phyloP scores from a whole-genome alignment of 2,888 invertebrate genomes.

The Cataglyphis livida region DNA sequence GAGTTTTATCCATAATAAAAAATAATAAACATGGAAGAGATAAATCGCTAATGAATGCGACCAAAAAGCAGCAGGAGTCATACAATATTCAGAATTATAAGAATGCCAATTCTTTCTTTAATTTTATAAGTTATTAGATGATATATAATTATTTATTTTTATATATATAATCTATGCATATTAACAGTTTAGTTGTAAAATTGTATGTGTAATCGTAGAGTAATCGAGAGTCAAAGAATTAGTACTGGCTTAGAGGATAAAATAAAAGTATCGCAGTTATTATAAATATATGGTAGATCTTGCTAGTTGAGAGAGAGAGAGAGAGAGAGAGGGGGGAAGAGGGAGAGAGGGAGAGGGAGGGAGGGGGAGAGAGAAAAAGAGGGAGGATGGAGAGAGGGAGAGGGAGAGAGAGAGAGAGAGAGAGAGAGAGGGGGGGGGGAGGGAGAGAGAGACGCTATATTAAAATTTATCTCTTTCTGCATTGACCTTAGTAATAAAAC shows the following conservation, averaged over 20 bases:
- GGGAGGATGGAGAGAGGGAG: no score
- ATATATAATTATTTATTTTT: not conserved
- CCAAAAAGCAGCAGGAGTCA: conserved; percentile 93
- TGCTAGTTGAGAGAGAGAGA: conserved; percentile 93
- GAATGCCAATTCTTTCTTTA: conserved; percentile 78
- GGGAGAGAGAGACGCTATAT: conserved; percentile 95
- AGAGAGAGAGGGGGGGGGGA: no score
- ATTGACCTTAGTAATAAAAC: conserved; percentile 93
- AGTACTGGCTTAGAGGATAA: conserved; percentile 87
- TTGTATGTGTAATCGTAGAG: conserved; percentile 62
- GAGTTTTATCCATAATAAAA: conserved; percentile 87
- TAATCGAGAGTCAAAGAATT: conserved; percentile 90
- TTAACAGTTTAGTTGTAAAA: not conserved
- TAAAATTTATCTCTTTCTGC: conserved; percentile 91
- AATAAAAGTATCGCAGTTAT: conserved; percentile 90
- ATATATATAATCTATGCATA: not conserved
- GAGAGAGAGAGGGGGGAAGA: no score
- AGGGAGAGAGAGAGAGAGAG: no score
- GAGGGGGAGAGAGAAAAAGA: no score
- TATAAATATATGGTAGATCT: conserved; percentile 94
- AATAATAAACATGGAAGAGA: conserved; percentile 90
- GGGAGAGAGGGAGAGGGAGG: no score
- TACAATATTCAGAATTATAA: conserved; percentile 94
- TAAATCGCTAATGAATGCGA: conserved; percentile 94
- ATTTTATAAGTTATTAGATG: not conserved